A percentile compares a stretch with the other conserved stretches of the same genome.
phyloP scores from a whole-genome alignment of 92 coral and sea anemone species.

The Heteractis magnifica region DNA sequence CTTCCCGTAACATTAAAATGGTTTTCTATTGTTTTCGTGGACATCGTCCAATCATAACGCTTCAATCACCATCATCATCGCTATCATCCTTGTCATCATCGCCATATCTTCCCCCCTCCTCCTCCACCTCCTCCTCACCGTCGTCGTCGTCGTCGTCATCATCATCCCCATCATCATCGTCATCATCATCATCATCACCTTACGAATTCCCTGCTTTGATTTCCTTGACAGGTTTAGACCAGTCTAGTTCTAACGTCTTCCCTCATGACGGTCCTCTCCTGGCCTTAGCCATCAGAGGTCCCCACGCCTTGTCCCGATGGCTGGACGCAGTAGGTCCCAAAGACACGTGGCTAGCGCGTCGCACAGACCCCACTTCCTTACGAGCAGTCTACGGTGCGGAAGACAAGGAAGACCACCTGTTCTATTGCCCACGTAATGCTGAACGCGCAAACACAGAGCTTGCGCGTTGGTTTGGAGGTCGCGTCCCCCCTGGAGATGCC shows the following conservation, averaged over 20 bases:
- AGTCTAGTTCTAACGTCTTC: slow-evolving; percentile 25
- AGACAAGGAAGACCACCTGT: slow-evolving; percentile 74
- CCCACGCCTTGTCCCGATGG: slow-evolving; percentile 73
- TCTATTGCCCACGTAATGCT: slow-evolving; percentile 84
- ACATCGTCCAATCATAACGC: no score
- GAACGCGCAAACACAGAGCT: slow-evolving; percentile 65
- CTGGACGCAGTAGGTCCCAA: slow-evolving; percentile 86
- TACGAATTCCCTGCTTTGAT: no score
- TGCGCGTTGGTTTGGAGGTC: slow-evolving; percentile 96
- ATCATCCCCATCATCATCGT: no score
- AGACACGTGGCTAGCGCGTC: slow-evolving; percentile 75
- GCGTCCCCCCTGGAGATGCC: slow-evolving; percentile 75
- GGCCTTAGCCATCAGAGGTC: slow-evolving; percentile 84
- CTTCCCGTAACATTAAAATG: no score
- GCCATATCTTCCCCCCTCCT: no score
- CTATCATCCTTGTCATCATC: no score
- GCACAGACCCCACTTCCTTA: slow-evolving; percentile 81
- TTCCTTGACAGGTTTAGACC: slow-evolving; percentile 23
- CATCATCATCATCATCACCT: neutral
- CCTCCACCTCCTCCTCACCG: no score
- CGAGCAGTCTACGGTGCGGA: slow-evolving; percentile 78
- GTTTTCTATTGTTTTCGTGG: no score
- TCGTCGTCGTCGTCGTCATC: no score
- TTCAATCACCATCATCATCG: no score
- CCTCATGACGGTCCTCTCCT: slow-evolving; percentile 46